Percentiles rank a stretch among this genome's conserved stretches.
These are phyloP conservation scores for Probosciger aterrimus DNA, from an alignment of 2,113 vertebrate species.

Conservation along the genomic window DNA sequence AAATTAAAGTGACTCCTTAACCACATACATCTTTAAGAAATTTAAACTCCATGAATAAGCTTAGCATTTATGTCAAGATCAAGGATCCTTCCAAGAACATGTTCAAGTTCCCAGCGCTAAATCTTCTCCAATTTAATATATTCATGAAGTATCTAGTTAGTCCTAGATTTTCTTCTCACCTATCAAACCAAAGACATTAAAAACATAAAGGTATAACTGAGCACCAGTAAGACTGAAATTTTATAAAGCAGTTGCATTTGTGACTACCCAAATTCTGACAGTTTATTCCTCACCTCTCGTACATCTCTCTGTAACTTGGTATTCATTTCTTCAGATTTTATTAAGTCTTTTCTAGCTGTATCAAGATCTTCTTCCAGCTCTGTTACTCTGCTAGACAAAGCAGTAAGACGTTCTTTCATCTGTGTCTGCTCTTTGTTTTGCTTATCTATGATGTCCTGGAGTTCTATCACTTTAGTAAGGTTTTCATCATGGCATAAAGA, in stretches of 20 bases:
- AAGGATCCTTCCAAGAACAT: neutral
- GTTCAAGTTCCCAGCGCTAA: neutral
- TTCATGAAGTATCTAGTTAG: neutral
- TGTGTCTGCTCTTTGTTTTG: constrained; percentile 88
- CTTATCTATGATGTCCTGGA: constrained; percentile 90
- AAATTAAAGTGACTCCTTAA: neutral
- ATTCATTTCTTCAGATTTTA: constrained; percentile 93
- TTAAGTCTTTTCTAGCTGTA: constrained; percentile 93
- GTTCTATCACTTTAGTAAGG: constrained; percentile 82
- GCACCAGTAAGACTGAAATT: neutral
- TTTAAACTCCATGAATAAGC: neutral
- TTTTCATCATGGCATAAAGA: constrained; percentile 89
- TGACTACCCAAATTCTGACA: neutral
- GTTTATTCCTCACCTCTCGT: constrained; percentile 81
- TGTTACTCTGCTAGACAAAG: constrained; percentile 81
- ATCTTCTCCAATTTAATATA: neutral
- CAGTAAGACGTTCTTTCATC: constrained; percentile 92
- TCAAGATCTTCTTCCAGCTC: constrained; percentile 97
- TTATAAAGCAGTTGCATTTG: neutral
- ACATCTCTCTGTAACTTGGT: constrained; percentile 91
- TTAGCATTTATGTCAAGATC: neutral
- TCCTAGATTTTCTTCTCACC: neutral
- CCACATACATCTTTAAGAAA: neutral
- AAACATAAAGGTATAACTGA: neutral
- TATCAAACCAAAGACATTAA: neutral